Conservation (phyloP, 2,797 vertebrate genomes). For the Sebastes steindachneri region DNA sequence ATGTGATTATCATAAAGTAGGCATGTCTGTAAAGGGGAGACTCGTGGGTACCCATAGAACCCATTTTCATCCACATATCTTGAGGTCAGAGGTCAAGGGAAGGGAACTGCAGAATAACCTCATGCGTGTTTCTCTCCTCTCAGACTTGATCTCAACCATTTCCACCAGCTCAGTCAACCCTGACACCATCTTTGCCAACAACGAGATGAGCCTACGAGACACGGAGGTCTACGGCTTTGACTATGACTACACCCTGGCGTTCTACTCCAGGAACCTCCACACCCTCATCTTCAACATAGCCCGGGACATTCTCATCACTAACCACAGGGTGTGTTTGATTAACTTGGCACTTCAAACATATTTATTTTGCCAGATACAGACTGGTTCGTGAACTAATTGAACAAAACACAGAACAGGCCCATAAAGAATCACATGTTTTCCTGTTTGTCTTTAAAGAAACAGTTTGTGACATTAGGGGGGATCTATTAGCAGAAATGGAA, state of each 20-base stretch:
- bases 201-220: constrained; percentile 95
- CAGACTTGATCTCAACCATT: constrained; percentile 88
- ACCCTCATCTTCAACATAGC: constrained; percentile 96
- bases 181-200: constrained; percentile 97
- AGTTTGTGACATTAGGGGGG: too few relatives aligned
- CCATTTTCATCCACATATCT: too few relatives aligned
- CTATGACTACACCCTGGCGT: constrained; percentile 97
- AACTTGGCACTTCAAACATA: not conserved
- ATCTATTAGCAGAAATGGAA: too few relatives aligned
- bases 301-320: constrained; percentile 93
- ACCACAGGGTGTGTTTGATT: constrained; percentile 88
- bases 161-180: constrained; percentile 90
- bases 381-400: not conserved
- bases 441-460: not conserved
- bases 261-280: constrained; percentile 96
- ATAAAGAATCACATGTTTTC: not conserved
- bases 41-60: too few relatives aligned
- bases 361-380: not conserved
- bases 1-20: too few relatives aligned
- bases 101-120: not conserved
- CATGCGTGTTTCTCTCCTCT: not conserved
- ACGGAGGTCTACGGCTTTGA: constrained; percentile 98
- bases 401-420: too few relatives aligned
- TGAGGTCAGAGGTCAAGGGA: not conserved
- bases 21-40: too few relatives aligned